Base-by-base conservation (phyloP, 23 tunicate genomes). In the Phallusia fumigata region DNA sequence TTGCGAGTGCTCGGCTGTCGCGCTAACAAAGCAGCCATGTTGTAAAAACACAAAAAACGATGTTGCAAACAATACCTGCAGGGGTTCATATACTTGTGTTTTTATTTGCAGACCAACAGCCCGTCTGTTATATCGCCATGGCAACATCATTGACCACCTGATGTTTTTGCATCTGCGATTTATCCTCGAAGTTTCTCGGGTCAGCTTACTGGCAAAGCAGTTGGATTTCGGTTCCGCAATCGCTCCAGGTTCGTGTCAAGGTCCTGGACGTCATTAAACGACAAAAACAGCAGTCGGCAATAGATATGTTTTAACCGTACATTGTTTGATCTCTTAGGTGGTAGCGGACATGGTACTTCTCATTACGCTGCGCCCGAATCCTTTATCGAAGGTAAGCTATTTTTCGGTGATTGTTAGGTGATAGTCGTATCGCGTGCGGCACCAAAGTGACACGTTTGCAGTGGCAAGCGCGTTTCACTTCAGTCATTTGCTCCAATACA, bases 121-220 rank as follows among this genome's bases (percentile, higher is more conserved):
- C 15, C 26, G 28, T 6, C 69, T 58, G 26, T 13, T 58, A 24
- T 3, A 58, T 58, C 69, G 28, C 13, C 69, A 58, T 58, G 69
- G 69, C 69, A 58, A 58, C 69, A 58, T 58, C 13, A 58, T 58
- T 24, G 69, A 58, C 13, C 69, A 58, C 28, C 28, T 58, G 28
- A 58, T 58, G 69, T 58, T 58, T 58, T 58, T 58, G 69, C 69
- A 58, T 58, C 16, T 21, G 26, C 69, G 69, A 1, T 58, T 58
- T 13, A 58, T 58, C 28, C 28, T 58, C 28, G 69, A 58, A 13
- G 69, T 58, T 22, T 58, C 69, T 21, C 26, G 69, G 13, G 69
- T 58, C 28, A 58, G 28, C 13, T 58, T 58, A 16, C 69, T 58
- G 28, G 69, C 69, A 11, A 58, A 58, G 28, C 69, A 58, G 28